Base-by-base conservation (phyloP, 2,888 invertebrate genomes). In the Tipula lateralis region DNA sequence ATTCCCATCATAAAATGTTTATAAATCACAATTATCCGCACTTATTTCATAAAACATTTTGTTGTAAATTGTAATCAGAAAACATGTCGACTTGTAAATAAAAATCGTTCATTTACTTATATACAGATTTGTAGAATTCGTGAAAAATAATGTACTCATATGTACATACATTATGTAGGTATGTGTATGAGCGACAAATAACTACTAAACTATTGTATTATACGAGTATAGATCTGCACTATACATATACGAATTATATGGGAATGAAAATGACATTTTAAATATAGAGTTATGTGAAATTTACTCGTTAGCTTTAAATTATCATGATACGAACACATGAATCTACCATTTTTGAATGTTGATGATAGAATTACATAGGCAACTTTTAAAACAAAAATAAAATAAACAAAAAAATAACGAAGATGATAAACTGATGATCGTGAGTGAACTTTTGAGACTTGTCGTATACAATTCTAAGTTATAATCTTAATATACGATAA, bases 11-110 rank as follows among this genome's bases (percentile, higher is more conserved):
- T n/a, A n/a, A n/a, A n/a, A n/a, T n/a, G n/a, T n/a, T n/a, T n/a
- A n/a, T n/a, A n/a, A n/a, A n/a, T n/a, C n/a, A n/a, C n/a, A n/a
- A n/a, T n/a, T n/a, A n/a, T n/a, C n/a, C n/a, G n/a, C n/a, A n/a
- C n/a, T n/a, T n/a, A n/a, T n/a, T n/a, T n/a, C n/a, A n/a, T n/a
- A n/a, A n/a, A n/a, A n/a, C n/a, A n/a, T 44, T 44, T n/a, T n/a
- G n/a, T 44, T 12, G 66, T 66, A 66, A 66, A 66, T 66, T 66
- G 66, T 66, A 66, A 66, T 66, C 66, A 66, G 44, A 66, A 66
- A 66, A 24, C 12, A 66, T 66, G 66, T 66, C 24, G 24, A 24
- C 24, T 66, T 66, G 24, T 24, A 66, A 66, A 24, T 66, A 66
- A 66, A 66, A 66, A 24, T 66, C 66, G 24, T 66, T 66, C 66